phyloP scores from a whole-genome alignment of 2,888 invertebrate genomes.

The Frankliniella intonsa region DNA sequence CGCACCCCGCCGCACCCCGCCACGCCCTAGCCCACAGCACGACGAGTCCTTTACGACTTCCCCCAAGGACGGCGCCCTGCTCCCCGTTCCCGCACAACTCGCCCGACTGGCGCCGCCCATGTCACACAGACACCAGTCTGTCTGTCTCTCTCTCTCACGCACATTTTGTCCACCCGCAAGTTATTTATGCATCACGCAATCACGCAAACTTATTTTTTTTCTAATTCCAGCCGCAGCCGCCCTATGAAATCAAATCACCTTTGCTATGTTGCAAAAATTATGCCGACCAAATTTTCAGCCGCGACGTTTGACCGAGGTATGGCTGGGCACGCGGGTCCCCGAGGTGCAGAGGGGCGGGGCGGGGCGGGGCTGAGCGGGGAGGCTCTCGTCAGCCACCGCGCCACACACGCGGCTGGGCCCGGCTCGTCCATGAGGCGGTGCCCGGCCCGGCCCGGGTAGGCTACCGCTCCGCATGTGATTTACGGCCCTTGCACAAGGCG shows the following conservation, averaged over 20 bases:
- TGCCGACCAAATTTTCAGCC: no score
- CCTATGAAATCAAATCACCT: no score
- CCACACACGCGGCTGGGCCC: background rate
- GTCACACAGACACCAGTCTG: background rate
- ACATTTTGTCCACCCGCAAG: background rate
- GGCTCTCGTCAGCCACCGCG: background rate
- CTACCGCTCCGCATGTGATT: conserved; percentile 3
- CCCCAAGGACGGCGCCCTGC: conserved; percentile 6
- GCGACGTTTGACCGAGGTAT: no score
- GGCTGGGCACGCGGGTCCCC: no score
- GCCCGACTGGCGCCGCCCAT: background rate
- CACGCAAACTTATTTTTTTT: no score
- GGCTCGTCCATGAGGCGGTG: background rate
- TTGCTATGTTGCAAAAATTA: no score
- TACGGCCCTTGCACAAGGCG: conserved; percentile 10
- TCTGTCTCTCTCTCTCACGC: background rate
- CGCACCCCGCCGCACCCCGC: background rate
- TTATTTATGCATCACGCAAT: no score
- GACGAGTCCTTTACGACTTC: conserved; percentile 20
- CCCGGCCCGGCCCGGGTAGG: background rate
- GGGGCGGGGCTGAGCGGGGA: background rate
- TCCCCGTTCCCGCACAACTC: background rate
- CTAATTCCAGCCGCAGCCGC: no score
- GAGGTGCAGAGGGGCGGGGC: background rate
- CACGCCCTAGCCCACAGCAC: background rate